phyloP scores from a whole-genome alignment of 2,113 vertebrate genomes.

The Dolichotis patagonum region DNA sequence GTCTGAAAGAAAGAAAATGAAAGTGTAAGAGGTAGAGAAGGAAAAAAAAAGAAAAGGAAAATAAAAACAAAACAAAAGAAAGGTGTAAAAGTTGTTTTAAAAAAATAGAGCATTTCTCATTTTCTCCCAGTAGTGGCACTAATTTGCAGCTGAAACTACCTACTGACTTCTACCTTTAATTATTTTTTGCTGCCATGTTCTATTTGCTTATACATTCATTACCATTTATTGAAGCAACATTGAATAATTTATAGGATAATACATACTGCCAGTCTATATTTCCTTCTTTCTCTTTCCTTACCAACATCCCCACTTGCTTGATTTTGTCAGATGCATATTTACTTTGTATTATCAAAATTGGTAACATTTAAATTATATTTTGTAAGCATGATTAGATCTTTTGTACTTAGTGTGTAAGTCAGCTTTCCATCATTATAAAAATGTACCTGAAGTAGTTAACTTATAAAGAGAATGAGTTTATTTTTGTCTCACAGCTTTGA shows the following conservation, averaged over 20 bases:
- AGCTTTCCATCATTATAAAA: not conserved
- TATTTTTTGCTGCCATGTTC: not conserved
- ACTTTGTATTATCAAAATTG: not conserved
- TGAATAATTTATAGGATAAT: not conserved
- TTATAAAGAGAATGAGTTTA: not conserved
- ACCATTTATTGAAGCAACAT: not conserved
- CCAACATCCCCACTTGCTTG: not conserved
- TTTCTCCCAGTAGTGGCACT: not conserved
- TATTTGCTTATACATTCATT: not conserved
- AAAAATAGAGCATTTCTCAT: not conserved
- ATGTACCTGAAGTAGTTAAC: not conserved
- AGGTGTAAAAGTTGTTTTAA: not conserved
- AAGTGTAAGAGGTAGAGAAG: not conserved
- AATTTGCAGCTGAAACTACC: not conserved
- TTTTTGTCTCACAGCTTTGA: not conserved
- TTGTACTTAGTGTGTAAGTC: not conserved
- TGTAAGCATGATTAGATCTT: not conserved
- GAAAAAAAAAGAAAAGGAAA: not conserved
- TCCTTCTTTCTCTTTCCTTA: not conserved
- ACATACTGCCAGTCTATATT: not conserved
- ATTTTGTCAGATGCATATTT: not conserved
- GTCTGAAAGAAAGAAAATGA: not conserved
- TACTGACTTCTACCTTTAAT: not conserved
- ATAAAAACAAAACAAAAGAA: not conserved
- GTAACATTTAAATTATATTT: not conserved